phyloP scores from a whole-genome alignment of 2,888 invertebrate species.

The Drosophila antonietae region DNA sequence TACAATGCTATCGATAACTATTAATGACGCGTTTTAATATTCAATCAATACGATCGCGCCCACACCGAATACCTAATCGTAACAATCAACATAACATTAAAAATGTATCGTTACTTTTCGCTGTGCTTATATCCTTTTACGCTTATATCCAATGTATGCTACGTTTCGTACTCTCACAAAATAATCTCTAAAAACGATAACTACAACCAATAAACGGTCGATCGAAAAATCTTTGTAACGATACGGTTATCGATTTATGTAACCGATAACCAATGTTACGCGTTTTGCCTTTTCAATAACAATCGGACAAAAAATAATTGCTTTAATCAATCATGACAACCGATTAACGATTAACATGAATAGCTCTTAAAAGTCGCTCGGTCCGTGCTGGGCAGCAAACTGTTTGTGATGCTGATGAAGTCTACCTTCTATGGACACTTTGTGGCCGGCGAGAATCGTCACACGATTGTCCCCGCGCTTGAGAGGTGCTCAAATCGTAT shows the following conservation, averaged over 20 bases:
- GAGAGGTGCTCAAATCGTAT: constrained; percentile 86
- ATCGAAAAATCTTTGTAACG: not conserved
- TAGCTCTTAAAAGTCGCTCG: constrained; percentile 94
- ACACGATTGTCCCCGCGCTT: constrained; percentile 93
- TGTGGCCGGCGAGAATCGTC: constrained; percentile 97
- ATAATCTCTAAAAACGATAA: not conserved
- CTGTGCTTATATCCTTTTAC: not conserved
- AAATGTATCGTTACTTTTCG: not conserved
- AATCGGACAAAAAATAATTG: not conserved
- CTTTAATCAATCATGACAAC: not conserved
- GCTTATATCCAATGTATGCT: constrained; percentile 2
- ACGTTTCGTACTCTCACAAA: not conserved
- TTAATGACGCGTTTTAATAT: not conserved
- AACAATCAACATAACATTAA: not conserved
- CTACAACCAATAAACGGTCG: constrained; percentile 11
- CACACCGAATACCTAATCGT: no score
- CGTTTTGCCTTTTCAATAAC: not conserved
- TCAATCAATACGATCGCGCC: not conserved
- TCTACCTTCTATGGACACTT: constrained; percentile 99
- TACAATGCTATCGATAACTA: not conserved
- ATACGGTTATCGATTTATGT: not conserved
- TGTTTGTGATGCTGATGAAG: constrained; percentile 95
- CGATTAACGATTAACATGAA: constrained; percentile 15
- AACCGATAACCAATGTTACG: not conserved
- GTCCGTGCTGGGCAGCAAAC: constrained; percentile 90